These are phyloP conservation scores for Oscheius sp. DNA, from an alignment of 1,140 invertebrate species.

Conservation along the genomic window DNA sequence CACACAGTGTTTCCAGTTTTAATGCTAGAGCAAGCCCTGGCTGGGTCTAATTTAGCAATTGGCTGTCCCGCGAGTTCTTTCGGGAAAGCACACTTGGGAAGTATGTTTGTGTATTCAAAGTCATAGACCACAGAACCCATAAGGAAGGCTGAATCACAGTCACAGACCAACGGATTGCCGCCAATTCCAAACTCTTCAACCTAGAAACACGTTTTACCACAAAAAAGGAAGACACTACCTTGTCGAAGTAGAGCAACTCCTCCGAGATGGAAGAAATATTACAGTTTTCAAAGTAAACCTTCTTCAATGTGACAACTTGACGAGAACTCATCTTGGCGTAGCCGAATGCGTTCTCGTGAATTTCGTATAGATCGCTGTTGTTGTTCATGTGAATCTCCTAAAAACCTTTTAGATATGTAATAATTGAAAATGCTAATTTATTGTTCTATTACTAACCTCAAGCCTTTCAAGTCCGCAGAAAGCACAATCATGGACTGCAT, in stretches of 20 bases:
- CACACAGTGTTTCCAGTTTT: not conserved
- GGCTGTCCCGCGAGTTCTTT: not conserved
- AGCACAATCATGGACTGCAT: slow-evolving; percentile 14
- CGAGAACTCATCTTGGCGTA: not conserved
- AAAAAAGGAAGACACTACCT: slow-evolving; percentile 7
- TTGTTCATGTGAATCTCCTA: slow-evolving; percentile 21
- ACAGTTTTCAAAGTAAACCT: slow-evolving; percentile 28
- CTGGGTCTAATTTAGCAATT: not conserved
- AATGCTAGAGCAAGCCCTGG: not conserved
- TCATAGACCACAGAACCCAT: not conserved
- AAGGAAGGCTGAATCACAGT: slow-evolving; percentile 13
- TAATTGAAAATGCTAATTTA: not conserved
- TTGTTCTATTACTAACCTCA: slow-evolving; percentile 17
- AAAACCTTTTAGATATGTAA: not conserved
- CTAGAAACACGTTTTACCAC: not conserved
- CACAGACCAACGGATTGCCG: slow-evolving; percentile 19
- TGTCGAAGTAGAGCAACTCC: slow-evolving; percentile 11
- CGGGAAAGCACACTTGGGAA: not conserved
- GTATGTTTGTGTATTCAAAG: not conserved
- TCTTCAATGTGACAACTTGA: not conserved
- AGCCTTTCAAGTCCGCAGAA: slow-evolving; percentile 32
- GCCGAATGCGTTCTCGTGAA: slow-evolving; percentile 30
- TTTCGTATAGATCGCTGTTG: slow-evolving; percentile 17
- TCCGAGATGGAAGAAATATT: not conserved
- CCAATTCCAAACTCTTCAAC: slow-evolving; percentile 2